phyloP scores from a whole-genome alignment of 2,888 invertebrate species.

The Mythimna pallens region DNA sequence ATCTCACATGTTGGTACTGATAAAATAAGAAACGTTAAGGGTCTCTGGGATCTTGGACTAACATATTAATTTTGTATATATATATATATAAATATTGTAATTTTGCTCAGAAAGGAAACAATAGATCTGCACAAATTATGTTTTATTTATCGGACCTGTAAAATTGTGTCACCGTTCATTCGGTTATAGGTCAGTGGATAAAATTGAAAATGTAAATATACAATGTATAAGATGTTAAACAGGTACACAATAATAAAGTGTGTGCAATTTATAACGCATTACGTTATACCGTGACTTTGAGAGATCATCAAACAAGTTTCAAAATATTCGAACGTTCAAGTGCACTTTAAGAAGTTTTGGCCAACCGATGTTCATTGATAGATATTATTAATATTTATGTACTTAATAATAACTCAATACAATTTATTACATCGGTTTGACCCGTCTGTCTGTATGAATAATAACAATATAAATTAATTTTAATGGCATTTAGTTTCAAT shows the following conservation, averaged over 20 bases:
- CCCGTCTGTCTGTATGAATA: constrained; percentile 48
- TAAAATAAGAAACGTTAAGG: too few species aligned
- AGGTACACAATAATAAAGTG: constrained; percentile 20
- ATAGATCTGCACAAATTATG: too few species aligned
- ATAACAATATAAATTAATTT: constrained; percentile 62
- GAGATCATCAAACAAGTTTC: constrained; percentile 39
- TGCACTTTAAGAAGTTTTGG: constrained; percentile 31
- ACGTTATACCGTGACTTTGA: constrained; percentile 38
- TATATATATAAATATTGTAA: too few species aligned
- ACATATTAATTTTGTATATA: too few species aligned
- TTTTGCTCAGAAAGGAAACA: too few species aligned
- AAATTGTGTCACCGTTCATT: too few species aligned
- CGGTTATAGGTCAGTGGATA: too few species aligned
- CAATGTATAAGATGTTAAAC: background rate
- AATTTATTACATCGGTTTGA: constrained; percentile 52
- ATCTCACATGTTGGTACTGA: too few species aligned
- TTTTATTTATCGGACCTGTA: too few species aligned
- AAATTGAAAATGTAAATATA: too few species aligned
- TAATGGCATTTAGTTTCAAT: constrained; percentile 51
- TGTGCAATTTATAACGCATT: constrained; percentile 37
- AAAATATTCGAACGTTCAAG: constrained; percentile 25
- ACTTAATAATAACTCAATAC: constrained; percentile 42
- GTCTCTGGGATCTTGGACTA: too few species aligned
- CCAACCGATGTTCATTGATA: constrained; percentile 37
- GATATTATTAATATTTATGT: constrained; percentile 48